These are phyloP conservation scores for Zapus hudsonius DNA, from an alignment of 2,113 vertebrate species.

Conservation along the genomic window DNA sequence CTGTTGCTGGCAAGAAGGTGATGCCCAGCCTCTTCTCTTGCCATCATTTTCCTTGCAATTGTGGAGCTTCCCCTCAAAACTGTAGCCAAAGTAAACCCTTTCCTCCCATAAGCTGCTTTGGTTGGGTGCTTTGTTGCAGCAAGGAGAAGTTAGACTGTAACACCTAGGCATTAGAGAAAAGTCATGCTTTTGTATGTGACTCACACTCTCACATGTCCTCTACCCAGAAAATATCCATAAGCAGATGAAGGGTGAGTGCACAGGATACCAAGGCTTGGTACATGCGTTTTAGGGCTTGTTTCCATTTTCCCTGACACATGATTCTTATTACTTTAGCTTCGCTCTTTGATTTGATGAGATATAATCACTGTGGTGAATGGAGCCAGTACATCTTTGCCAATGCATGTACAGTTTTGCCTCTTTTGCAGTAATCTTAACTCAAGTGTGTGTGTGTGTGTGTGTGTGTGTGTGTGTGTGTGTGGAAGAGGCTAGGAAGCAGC, in stretches of 20 bases:
- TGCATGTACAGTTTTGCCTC: not conserved
- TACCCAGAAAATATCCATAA: not conserved
- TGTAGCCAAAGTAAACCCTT: no score
- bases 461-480: not conserved
- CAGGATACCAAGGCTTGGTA: not conserved
- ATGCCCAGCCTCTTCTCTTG: no score
- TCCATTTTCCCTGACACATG: not conserved
- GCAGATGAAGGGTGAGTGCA: not conserved
- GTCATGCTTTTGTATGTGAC: not conserved
- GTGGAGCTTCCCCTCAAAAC: no score
- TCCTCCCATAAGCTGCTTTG: no score
- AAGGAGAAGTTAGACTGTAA: no score
- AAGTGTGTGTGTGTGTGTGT: not conserved
- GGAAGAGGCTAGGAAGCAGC: not conserved
- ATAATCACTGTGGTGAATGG: not conserved
- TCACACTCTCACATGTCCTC: not conserved
- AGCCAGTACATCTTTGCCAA: not conserved
- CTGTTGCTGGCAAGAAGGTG: no score
- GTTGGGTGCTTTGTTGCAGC: no score
- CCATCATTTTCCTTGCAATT: no score
- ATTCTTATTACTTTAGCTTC: not conserved
- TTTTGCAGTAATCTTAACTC: not conserved
- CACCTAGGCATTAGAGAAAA: constrained; percentile 24
- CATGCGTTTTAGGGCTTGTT: not conserved
- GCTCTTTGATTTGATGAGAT: not conserved